phyloP scores from a whole-genome alignment of 2,797 vertebrate species.

The Leptatherina wallacei region DNA sequence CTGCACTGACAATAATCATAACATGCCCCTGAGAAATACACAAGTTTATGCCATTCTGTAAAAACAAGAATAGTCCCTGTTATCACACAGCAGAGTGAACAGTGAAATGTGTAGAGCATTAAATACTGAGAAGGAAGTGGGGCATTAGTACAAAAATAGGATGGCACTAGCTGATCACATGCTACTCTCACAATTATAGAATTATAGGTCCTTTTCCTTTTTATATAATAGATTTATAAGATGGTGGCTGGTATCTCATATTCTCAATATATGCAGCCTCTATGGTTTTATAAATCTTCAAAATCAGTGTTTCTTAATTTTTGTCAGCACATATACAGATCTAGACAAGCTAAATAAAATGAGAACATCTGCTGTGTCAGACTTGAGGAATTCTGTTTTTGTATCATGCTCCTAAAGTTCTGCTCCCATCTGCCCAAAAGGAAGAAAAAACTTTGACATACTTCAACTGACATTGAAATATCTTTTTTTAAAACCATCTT shows the following conservation, averaged over 20 bases:
- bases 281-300: background rate
- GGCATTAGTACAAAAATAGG: constrained; percentile 52
- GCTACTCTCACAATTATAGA: constrained; percentile 20
- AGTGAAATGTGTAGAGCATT: constrained; percentile 48
- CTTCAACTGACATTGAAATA: background rate
- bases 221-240: background rate
- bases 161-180: constrained; percentile 22
- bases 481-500: background rate
- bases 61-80: constrained; percentile 26
- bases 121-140: constrained; percentile 56
- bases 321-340: background rate
- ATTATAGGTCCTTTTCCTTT: constrained; percentile 15
- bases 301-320: background rate
- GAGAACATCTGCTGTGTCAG: background rate
- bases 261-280: background rate
- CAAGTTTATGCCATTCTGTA: constrained; percentile 3
- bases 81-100: constrained; percentile 40
- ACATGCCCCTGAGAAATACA: background rate
- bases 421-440: background rate
- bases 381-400: background rate
- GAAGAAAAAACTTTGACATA: too few species aligned
- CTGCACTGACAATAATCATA: background rate
- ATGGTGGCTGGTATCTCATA: background rate
- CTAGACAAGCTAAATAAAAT: background rate
- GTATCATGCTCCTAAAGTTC: background rate